Percentiles rank a stretch among this genome's conserved stretches.
Conservation (phyloP, 2,797 vertebrate genomes). For the Prunella strophiata region DNA sequence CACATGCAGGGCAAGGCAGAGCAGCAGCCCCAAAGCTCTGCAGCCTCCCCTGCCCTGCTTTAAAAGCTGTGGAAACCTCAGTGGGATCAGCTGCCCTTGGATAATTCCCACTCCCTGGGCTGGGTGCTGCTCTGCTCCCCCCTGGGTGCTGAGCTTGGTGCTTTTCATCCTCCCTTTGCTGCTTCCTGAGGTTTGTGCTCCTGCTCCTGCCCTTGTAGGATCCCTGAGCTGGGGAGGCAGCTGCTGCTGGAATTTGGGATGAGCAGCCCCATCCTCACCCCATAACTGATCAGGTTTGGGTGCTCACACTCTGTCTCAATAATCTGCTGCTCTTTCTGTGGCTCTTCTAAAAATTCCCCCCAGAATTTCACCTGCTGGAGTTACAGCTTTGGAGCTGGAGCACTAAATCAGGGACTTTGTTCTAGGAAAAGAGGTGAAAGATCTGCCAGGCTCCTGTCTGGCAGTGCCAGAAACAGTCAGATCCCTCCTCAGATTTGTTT, state of each 20-base stretch:
- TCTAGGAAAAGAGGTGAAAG: accelerated
- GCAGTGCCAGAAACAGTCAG: neutral
- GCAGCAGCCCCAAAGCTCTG: neutral
- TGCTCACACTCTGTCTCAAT: accelerated
- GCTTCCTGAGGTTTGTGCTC: neutral
- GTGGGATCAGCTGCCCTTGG: neutral
- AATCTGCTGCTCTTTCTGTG: neutral
- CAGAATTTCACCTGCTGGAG: accelerated
- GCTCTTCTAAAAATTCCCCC: neutral
- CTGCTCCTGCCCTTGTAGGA: neutral
- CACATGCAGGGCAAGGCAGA: neutral
- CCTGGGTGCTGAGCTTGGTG: accelerated
- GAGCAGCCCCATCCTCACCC: neutral
- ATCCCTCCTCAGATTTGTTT: neutral
- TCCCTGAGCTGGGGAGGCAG: neutral
- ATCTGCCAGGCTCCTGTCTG: neutral
- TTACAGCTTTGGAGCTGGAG: neutral
- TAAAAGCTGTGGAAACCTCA: neutral
- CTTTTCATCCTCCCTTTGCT: neutral
- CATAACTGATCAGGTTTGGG: neutral
- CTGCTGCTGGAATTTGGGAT: neutral
- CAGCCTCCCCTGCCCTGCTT: neutral
- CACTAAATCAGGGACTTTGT: neutral
- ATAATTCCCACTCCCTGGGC: neutral
- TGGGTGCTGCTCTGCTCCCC: neutral